Evolutionary conservation across 2,888 invertebrate genomes (phyloP), one percentile per base, ranked within the genome.

Genomic region (Tinea semifulvella): DNA sequence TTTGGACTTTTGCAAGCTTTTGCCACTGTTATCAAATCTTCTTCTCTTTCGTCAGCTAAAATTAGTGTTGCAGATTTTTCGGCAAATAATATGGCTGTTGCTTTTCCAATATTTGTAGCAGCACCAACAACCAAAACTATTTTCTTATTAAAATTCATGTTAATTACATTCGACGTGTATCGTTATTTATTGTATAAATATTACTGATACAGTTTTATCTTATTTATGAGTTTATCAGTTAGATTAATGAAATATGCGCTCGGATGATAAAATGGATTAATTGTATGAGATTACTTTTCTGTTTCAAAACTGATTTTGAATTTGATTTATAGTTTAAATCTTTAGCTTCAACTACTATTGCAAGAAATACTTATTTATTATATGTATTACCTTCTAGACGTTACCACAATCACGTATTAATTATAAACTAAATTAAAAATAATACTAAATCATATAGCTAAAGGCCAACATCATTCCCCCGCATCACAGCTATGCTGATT

Each of bases 241-340:
- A 31, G 31, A n/a, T 31, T 31, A 22, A 31, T 31, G 13, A 31
- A 31, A 13, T 2, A 31, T 31, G 31, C 31, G 11, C 3, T 31
- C 14, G 11, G 13, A 13, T 31, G 31, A 31, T 31, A 31, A 31
- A 31, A 31, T 31, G 31, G 31, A 31, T 31, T 31, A 31, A 31
- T 31, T 27, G 11, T 3, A 11, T 27, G 27, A 27, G 27, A 27
- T 27, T 31, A 31, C 14, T 31, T 27, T 31, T 31, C 3, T 31
- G n/a, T 31, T 13, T 31, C 7, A 14, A 31, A 13, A 31, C 13
- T 31, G 31, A 31, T 31, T 31, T 31, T 31, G 26, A n/a, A n/a
- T n/a, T n/a, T n/a, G n/a, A n/a, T n/a, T n/a, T n/a, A n/a, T n/a
- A n/a, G n/a, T n/a, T n/a, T n/a, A n/a, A n/a, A n/a, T n/a, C n/a